phyloP scores from a whole-genome alignment of 2,797 vertebrate species.

The Borostomias antarcticus region DNA sequence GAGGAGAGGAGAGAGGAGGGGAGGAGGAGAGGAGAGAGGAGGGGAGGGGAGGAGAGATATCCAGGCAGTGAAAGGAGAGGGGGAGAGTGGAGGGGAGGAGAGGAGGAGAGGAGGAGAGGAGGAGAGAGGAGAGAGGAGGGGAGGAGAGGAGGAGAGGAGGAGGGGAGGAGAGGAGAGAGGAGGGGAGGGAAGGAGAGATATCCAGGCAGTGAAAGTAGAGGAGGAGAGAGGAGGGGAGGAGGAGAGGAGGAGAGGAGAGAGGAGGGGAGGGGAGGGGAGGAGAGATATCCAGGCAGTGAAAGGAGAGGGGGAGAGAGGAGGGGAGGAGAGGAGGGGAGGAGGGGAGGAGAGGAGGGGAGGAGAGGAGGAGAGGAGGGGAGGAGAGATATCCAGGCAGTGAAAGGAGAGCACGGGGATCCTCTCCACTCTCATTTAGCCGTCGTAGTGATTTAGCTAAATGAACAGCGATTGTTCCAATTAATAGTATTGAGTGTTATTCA shows the following conservation, averaged over 20 bases:
- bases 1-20: constrained; percentile 29
- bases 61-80: constrained; percentile 17
- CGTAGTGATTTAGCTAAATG: constrained; percentile 88
- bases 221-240: constrained; percentile 9
- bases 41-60: constrained; percentile 52
- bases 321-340: not conserved
- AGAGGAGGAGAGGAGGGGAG: not conserved
- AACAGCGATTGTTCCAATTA: constrained; percentile 91
- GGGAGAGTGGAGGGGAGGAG: not conserved
- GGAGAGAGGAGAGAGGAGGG: not conserved
- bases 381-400: not conserved
- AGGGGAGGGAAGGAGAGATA: constrained; percentile 52
- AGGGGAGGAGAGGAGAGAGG: constrained; percentile 43
- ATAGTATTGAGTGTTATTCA: constrained; percentile 91
- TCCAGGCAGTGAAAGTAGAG: constrained; percentile 17
- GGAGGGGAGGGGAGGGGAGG: constrained; percentile 30
- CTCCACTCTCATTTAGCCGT: constrained; percentile 85
- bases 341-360: not conserved
- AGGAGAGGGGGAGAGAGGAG: not conserved
- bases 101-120: not conserved
- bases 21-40: constrained; percentile 42
- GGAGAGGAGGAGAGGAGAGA: constrained; percentile 13
- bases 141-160: constrained; percentile 29
- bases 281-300: constrained; percentile 40
- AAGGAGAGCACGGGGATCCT: constrained; percentile 35